Evolutionary conservation across 2,113 vertebrate genomes (phyloP), one percentile per base, ranked within the genome.

Genomic region (Scolopax mira): DNA sequence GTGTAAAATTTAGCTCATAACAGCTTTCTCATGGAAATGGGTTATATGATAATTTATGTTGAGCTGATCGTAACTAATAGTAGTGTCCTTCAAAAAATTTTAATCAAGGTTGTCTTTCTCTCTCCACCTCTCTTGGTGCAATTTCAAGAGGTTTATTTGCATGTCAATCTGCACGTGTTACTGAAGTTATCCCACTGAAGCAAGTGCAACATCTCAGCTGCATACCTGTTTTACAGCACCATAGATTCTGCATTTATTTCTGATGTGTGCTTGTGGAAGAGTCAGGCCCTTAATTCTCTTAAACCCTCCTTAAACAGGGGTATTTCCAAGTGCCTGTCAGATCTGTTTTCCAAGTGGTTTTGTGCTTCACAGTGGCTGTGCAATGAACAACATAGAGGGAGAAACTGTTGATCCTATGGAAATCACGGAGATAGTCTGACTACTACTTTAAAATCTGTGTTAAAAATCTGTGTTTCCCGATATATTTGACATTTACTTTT

Each of bases 131-230:
- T 95, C 88, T 48, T 88, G 81, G 86, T 94, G 84, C 80, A 92
- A 92, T 96, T 97, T 96, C 81, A 90, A 84, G 92, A 90, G 92
- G 95, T 93, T 96, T 96, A 96, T 97, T 97, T 97, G 97, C 94
- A 96, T 97, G 95, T 89, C 96, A 95, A 70, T 84, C 90, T 55
- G 71, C 94, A 94, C 88, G 24, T 94, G 90, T 96, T 96, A 79
- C 93, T 80, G 67, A 91, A 97, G 90, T 82, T 95, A 90, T 86
- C 90, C 74, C 74, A 77, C 61, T 64, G 94, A 90, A 96, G 81
- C 61, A 70, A 87, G 93, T 71, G 49, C 66, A 84, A 44, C 81
- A 64, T 84, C 80, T 85, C 1, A 0, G 44, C 77, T 91, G 88
- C 31, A 13, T 95, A 83, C 8, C 5, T 89, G 89, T 94, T 87